Conservation (phyloP, 2,888 invertebrate species). For the Acanthosoma haemorrhoidale region DNA sequence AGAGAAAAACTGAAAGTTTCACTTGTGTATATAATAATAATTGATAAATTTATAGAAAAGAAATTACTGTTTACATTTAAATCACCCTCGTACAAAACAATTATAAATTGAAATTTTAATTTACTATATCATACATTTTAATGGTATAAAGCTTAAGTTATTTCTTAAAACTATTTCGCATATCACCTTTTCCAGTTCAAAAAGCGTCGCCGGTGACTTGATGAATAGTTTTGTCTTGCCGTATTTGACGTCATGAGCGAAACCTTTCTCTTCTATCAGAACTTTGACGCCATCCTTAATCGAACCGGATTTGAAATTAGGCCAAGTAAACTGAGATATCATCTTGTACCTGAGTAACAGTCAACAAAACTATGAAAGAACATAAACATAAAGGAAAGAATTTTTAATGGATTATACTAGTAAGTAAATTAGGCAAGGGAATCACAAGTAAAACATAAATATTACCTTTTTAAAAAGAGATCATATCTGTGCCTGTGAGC, state of each 20-base stretch:
- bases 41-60: neutral
- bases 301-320: slow-evolving; percentile 75
- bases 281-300: slow-evolving; percentile 79
- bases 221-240: slow-evolving; percentile 96
- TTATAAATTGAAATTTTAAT: neutral
- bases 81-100: too few relatives aligned
- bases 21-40: too few relatives aligned
- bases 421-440: neutral
- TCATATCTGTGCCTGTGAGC: slow-evolving; percentile 93
- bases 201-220: slow-evolving; percentile 84
- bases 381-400: too few relatives aligned
- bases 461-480: slow-evolving; percentile 75
- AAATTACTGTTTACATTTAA: too few relatives aligned
- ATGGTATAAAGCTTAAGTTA: neutral
- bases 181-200: slow-evolving; percentile 69
- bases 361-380: neutral
- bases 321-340: slow-evolving; percentile 94
- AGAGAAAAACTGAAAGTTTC: too few relatives aligned
- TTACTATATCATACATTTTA: neutral
- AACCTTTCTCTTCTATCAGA: slow-evolving; percentile 73
- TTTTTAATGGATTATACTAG: neutral
- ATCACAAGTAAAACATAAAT: neutral
- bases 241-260: slow-evolving; percentile 79
- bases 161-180: neutral
- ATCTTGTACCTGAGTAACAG: slow-evolving; percentile 94